phyloP scores from a whole-genome alignment of 2,888 invertebrate genomes.

The Perizoma affinitatum region DNA sequence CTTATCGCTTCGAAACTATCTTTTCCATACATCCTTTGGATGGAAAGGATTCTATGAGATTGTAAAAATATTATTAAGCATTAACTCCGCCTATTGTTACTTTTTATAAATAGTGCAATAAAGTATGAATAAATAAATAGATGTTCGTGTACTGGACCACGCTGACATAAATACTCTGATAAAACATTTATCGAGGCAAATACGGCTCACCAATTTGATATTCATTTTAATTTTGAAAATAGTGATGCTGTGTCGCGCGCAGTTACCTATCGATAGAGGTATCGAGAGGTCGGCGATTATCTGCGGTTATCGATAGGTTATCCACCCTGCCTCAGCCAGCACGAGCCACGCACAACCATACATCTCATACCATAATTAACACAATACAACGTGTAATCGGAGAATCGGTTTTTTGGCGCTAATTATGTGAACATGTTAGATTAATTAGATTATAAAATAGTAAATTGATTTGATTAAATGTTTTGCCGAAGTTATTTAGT shows the following conservation, averaged over 20 bases:
- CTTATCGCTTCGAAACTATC: too few relatives aligned
- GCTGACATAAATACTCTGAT: background rate
- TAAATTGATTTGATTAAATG: slow-evolving; percentile 12
- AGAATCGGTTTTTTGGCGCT: slow-evolving; percentile 29
- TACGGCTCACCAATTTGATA: background rate
- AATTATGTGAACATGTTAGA: slow-evolving; percentile 38
- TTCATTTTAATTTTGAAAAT: slow-evolving; percentile 1
- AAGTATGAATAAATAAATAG: too few relatives aligned
- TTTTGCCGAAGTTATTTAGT: background rate
- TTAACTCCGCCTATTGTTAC: too few relatives aligned
- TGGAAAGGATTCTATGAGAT: too few relatives aligned
- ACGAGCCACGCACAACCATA: slow-evolving; percentile 46
- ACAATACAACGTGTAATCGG: slow-evolving; percentile 6
- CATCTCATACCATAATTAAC: slow-evolving; percentile 6
- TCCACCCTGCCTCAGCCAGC: slow-evolving; percentile 46
- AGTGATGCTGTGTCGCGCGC: slow-evolving; percentile 10
- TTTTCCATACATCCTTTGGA: too few relatives aligned
- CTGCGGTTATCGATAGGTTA: slow-evolving; percentile 41
- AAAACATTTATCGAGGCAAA: too few relatives aligned
- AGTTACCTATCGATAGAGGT: slow-evolving; percentile 8
- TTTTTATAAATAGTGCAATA: too few relatives aligned
- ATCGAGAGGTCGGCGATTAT: slow-evolving; percentile 19
- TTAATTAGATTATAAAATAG: slow-evolving; percentile 27
- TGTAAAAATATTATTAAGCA: too few relatives aligned
- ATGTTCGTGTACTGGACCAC: too few relatives aligned